A percentile compares a stretch with the other conserved stretches of the same genome.
phyloP scores from a whole-genome alignment of 2,797 vertebrate genomes.

The Aselliscus stoliczkanus region DNA sequence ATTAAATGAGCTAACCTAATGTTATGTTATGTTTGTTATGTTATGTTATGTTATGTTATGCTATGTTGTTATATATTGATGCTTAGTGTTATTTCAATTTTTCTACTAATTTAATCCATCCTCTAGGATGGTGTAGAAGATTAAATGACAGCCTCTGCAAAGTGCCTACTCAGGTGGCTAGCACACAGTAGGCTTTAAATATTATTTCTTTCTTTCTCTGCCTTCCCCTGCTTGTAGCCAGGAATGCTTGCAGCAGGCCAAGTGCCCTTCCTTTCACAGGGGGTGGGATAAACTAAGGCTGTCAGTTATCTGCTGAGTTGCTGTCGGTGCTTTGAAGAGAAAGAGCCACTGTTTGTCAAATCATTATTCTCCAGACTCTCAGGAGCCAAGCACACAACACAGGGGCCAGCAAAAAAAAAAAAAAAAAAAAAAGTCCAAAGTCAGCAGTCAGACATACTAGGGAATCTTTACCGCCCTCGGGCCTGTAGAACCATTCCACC shows the following conservation, averaged over 20 bases:
- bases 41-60: too few relatives aligned
- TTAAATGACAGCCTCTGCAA: background rate
- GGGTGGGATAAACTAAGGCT: background rate
- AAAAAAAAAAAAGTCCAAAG: background rate
- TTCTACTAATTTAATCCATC: background rate
- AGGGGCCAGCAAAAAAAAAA: background rate
- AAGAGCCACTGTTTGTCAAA: background rate
- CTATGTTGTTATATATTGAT: background rate
- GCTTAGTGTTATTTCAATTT: background rate
- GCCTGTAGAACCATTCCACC: slow-evolving; percentile 91
- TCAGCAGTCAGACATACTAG: slow-evolving; percentile 79
- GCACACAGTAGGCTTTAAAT: background rate
- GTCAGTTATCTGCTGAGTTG: background rate
- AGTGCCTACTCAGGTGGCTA: background rate
- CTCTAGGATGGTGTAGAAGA: background rate
- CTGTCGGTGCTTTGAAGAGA: background rate
- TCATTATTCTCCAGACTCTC: background rate
- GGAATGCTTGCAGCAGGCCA: background rate
- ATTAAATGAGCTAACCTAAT: background rate
- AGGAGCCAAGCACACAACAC: background rate
- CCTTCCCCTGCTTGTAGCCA: background rate
- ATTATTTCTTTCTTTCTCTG: background rate
- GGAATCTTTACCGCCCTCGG: slow-evolving; percentile 82
- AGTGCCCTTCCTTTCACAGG: background rate
- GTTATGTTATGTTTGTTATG: too few relatives aligned